Evolutionary conservation across 2,888 invertebrate genomes (phyloP), one percentile per base, ranked within the genome.

Genomic region (Trimorus sp.): DNA sequence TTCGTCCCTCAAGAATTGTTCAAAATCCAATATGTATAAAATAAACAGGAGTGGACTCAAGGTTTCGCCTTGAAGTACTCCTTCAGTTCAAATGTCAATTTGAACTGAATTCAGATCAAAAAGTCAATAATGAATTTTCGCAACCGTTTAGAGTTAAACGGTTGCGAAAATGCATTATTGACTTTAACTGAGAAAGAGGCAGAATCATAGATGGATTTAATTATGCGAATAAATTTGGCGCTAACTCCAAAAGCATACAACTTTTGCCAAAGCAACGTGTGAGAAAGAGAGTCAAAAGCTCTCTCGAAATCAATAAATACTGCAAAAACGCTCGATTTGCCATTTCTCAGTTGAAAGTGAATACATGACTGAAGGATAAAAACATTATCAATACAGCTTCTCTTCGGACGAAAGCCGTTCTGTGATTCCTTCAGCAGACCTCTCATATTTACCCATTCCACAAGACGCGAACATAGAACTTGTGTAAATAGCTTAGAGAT

Each of bases 131-230:
- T n/a, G n/a, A n/a, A n/a, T n/a, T n/a, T n/a, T n/a, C n/a, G n/a
- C n/a, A n/a, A n/a, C n/a, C n/a, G n/a, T n/a, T n/a, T n/a, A n/a
- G n/a, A n/a, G n/a, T n/a, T 8, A 14, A 51, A 1, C 14, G 12
- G 12, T 8, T 14, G 14, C 14, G 51, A 14, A 51, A 51, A 12
- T 3, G 1, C 51, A 51, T 14, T 51, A 14, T 14, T 14, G 12
- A 51, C 14, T 51, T 51, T 14, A 12, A 51, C 51, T 14, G 14
- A 51, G 7, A 51, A 51, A 51, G 8, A 7, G 2, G 12, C 15
- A 51, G 12, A 14, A 14, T 51, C 51, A 6, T 51, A 51, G 7
- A 51, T 51, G 14, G 8, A 51, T 51, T 51, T 51, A 8, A 83
- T 12, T 45, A 45, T 45, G 9, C 45, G 9, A 12, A 45, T 45